A percentile compares a stretch with the other conserved stretches of the same genome.
Evolutionary conservation across 1,140 invertebrate species (phyloP).

Genomic region (Cardiocondyla obscurior): DNA sequence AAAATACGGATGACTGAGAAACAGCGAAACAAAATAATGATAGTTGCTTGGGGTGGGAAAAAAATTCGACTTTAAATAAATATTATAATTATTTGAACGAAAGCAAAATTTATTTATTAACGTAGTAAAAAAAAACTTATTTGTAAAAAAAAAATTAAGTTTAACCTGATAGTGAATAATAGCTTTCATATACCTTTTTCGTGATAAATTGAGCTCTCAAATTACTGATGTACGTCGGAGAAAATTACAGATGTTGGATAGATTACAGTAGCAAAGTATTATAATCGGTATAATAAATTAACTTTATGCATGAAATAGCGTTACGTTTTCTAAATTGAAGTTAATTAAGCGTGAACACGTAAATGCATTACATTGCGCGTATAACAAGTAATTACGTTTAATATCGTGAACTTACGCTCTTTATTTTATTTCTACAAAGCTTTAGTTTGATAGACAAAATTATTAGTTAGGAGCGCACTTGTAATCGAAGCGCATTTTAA

Average conservation of each 20-base stretch:
- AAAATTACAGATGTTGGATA: neutral
- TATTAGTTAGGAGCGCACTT: neutral
- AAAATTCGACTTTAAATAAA: neutral
- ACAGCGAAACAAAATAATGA: slow-evolving; percentile 29
- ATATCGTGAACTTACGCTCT: neutral
- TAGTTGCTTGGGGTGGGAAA: neutral
- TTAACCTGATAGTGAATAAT: slow-evolving; percentile 10
- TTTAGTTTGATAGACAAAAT: neutral
- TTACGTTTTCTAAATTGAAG: neutral
- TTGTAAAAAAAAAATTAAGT: neutral
- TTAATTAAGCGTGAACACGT: neutral
- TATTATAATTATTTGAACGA: neutral
- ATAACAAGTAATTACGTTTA: neutral
- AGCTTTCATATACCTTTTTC: neutral
- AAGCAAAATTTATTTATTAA: neutral
- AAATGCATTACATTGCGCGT: neutral
- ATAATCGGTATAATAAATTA: slow-evolving; percentile 3
- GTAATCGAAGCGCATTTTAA: neutral
- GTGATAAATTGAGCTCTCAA: neutral
- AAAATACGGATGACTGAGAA: neutral
- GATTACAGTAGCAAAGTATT: neutral
- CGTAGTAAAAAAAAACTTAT: neutral
- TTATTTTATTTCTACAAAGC: neutral
- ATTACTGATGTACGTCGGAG: neutral
- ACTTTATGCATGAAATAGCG: neutral